Evolutionary conservation across 2,797 vertebrate species (phyloP).

Genomic region (Mus minutoides): DNA sequence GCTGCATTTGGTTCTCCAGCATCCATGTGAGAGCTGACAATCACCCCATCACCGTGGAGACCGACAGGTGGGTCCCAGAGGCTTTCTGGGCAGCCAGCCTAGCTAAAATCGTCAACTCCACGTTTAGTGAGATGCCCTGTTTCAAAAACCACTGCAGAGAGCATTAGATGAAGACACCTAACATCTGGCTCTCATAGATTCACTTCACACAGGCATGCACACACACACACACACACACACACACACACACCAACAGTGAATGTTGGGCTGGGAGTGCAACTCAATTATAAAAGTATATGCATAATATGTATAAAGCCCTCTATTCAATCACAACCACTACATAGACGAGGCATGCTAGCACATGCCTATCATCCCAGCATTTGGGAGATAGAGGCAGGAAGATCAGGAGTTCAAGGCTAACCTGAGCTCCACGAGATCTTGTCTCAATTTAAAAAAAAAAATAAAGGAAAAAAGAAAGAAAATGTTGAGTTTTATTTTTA

Average conservation of each 20-base stretch:
- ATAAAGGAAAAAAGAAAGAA: background rate
- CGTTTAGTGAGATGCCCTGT: background rate
- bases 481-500: background rate
- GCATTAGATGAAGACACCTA: background rate
- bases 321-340: background rate
- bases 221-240: background rate
- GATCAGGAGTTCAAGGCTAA: background rate
- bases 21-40: background rate
- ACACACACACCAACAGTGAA: background rate
- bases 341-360: background rate
- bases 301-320: background rate
- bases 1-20: background rate
- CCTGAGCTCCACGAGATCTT: background rate
- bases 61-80: background rate
- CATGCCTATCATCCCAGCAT: background rate
- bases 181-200: background rate
- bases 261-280: background rate
- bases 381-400: background rate
- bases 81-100: background rate
- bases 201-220: background rate
- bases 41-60: background rate
- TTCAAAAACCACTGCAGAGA: background rate
- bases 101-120: background rate
- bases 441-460: background rate
- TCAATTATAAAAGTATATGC: background rate